Base-by-base conservation (phyloP, 2,888 invertebrate species). In the Apotomis betuletana region DNA sequence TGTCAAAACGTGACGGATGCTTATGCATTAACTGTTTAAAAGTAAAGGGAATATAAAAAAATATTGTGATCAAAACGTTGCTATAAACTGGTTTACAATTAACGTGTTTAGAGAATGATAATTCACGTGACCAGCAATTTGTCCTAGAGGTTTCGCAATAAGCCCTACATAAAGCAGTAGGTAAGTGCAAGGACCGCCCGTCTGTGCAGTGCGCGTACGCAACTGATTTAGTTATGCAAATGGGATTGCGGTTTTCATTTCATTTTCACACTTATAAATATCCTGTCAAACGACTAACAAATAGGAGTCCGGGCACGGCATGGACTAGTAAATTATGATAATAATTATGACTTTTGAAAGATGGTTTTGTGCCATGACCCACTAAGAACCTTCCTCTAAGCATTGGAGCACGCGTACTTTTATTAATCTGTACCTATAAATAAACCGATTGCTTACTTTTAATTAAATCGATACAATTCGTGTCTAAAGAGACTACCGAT, bases 121-220 rank as follows among this genome's bases (percentile, higher is more conserved):
- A 60, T 44, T 64, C 58, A 64, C 63, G 51, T 44, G 64, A 68
- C 44, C 62, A 65, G 65, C 65, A 72, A 72, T 72, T 72, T 63
- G 62, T 63, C 58, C 68, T 44, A 67, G 46, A 15, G 15, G 44
- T 72, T 67, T 67, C 63, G 68, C 52, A 72, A 72, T 58, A 52
- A 67, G 63, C 59, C 68, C 67, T 72, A 63, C 62, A 63, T 72
- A 63, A 67, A 63, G 62, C 38, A 36, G 67, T 3, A 44, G 54
- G 54, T 52, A 44, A 55, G 64, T 65, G 46, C 55, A 57, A 36
- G 63, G 63, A 4, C 54, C 38, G 62, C 58, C 62, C 72, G 59
- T 68, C 72, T 52, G 58, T 72, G 59, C 27, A 27, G 27, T 72
- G 68, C 36, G 71, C 52, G 44, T 54, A 49, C 72, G 72, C 68